Conservation (phyloP, 2,888 invertebrate genomes). For the Tinea pellionella region DNA sequence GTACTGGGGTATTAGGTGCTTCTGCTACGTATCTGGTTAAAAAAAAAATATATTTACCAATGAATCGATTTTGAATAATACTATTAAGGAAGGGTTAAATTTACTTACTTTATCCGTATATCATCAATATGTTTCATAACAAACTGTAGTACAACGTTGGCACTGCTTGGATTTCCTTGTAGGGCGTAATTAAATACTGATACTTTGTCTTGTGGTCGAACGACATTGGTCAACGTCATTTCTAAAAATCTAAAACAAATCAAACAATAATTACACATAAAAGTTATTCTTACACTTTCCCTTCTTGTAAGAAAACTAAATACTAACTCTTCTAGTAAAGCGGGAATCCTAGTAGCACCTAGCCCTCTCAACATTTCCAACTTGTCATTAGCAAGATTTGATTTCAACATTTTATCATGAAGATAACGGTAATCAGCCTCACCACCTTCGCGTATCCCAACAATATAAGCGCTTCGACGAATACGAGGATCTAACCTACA, state of each 20-base stretch:
- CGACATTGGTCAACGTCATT: slow-evolving; percentile 39
- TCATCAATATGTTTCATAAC: slow-evolving; percentile 42
- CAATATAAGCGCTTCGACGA: slow-evolving; percentile 71
- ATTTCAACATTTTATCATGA: slow-evolving; percentile 29
- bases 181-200: slow-evolving; percentile 53
- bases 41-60: not conserved
- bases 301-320: too few species aligned
- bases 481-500: slow-evolving; percentile 68
- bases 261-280: not conserved
- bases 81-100: not conserved
- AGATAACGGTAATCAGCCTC: slow-evolving; percentile 72
- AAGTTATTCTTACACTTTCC: too few species aligned
- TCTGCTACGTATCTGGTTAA: slow-evolving; percentile 46
- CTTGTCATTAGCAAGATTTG: slow-evolving; percentile 58
- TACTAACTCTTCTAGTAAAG: not conserved
- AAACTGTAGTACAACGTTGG: slow-evolving; percentile 38
- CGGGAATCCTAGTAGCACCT: slow-evolving; percentile 43
- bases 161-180: slow-evolving; percentile 44
- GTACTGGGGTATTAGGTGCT: slow-evolving; percentile 45
- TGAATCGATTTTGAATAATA: not conserved
- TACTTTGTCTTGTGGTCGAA: slow-evolving; percentile 51
- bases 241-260: slow-evolving; percentile 39
- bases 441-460: slow-evolving; percentile 71
- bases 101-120: slow-evolving; percentile 49
- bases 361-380: slow-evolving; percentile 58